These are phyloP conservation scores for Tricholauxania praeusta DNA, from an alignment of 2,888 invertebrate genomes.

Conservation along the genomic window DNA sequence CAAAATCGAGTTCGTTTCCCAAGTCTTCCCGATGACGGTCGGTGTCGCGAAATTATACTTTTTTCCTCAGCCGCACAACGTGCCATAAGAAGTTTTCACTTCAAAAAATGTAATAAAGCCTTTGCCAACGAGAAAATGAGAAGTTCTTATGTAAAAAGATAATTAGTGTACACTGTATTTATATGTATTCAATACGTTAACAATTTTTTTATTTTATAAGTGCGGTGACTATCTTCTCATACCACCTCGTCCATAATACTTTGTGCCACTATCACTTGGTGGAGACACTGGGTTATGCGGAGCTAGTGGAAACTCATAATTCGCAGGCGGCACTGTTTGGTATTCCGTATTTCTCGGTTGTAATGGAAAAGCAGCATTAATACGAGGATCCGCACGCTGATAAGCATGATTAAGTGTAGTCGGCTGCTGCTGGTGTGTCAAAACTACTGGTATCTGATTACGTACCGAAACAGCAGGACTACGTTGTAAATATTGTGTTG, in stretches of 20 bases:
- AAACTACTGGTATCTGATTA: background rate
- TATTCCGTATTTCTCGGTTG: conserved; percentile 27
- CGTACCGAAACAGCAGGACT: background rate
- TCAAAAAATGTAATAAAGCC: no score
- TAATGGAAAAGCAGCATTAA: background rate
- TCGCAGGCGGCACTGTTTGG: background rate
- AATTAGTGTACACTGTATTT: no score
- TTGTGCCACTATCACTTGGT: background rate
- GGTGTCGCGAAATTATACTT: no score
- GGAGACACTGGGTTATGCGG: conserved; percentile 7
- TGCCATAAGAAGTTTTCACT: no score
- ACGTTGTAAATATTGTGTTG: background rate
- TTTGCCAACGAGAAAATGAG: no score
- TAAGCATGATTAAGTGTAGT: background rate
- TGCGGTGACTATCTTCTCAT: conserved; percentile 36
- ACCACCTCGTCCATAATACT: conserved; percentile 45
- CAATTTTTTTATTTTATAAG: background rate
- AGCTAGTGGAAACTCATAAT: conserved; percentile 17
- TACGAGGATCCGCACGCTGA: conserved; percentile 10
- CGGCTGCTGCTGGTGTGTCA: background rate
- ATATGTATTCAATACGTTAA: no score
- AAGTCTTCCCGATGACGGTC: no score
- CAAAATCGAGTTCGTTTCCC: no score
- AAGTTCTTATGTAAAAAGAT: no score
- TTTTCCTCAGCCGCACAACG: no score